A percentile compares a stretch with the other conserved stretches of the same genome.
Conservation (phyloP, 2,797 vertebrate species). For the Phalanger gymnotis region DNA sequence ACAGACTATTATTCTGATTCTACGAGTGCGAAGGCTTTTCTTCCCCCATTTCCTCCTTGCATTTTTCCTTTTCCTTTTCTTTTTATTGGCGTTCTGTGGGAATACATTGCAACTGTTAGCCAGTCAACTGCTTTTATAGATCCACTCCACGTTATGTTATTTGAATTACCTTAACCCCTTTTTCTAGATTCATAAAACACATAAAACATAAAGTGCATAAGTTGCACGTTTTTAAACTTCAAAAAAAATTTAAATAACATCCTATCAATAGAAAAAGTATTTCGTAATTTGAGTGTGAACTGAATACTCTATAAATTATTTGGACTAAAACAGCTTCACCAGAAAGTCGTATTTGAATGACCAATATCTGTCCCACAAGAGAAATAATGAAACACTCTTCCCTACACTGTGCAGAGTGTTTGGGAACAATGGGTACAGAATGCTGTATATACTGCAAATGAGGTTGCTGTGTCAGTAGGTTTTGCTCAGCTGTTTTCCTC, state of each 20-base stretch:
- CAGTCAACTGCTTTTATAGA: slow-evolving; percentile 11
- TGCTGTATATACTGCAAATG: background rate
- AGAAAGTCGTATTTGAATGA: slow-evolving; percentile 13
- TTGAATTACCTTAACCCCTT: slow-evolving; percentile 2
- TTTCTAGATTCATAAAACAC: slow-evolving; percentile 27
- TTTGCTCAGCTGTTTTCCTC: background rate
- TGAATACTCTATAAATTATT: background rate
- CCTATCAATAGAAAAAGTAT: background rate
- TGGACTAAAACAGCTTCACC: background rate
- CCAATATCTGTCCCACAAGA: background rate
- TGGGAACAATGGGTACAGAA: background rate
- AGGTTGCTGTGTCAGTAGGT: background rate
- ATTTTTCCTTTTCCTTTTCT: slow-evolving; percentile 57
- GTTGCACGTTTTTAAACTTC: slow-evolving; percentile 21
- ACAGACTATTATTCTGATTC: slow-evolving; percentile 46
- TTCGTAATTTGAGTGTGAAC: background rate
- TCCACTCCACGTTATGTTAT: slow-evolving; percentile 35
- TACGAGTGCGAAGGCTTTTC: slow-evolving; percentile 43
- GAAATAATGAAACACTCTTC: background rate
- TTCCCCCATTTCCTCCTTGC: slow-evolving; percentile 55
- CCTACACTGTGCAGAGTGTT: background rate
- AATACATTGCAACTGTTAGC: slow-evolving; percentile 58
- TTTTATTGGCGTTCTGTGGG: slow-evolving; percentile 59
- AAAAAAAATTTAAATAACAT: background rate
- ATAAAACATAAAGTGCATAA: slow-evolving; percentile 27